phyloP scores from a whole-genome alignment of 2,797 vertebrate species.

The Lepidocolaptes lacrymiger region DNA sequence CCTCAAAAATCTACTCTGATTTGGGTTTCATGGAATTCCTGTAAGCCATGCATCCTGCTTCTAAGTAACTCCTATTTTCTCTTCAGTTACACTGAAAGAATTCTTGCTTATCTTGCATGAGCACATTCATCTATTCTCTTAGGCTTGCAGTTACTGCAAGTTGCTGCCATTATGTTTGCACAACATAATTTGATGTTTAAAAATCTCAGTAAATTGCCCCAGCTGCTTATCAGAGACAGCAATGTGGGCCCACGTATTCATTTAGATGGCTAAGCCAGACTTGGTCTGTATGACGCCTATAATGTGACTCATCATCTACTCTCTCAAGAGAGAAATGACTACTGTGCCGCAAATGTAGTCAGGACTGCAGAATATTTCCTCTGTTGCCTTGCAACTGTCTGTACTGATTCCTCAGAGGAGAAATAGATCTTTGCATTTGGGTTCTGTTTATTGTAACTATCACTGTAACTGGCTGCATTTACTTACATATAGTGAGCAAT shows the following conservation, averaged over 20 bases:
- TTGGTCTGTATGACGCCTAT: background rate
- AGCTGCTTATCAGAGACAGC: conserved; percentile 16
- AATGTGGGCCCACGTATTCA: background rate
- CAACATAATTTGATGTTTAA: background rate
- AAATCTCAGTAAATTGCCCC: conserved; percentile 1
- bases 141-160: background rate
- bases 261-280: background rate
- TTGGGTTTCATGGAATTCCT: background rate
- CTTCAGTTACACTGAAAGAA: background rate
- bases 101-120: background rate
- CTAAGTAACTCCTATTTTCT: background rate
- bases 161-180: background rate
- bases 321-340: conserved; percentile 21
- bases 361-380: conserved; percentile 17
- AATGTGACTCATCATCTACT: conserved; percentile 42
- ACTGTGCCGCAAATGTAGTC: background rate
- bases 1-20: background rate
- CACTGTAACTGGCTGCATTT: background rate
- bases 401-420: background rate
- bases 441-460: background rate
- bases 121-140: background rate
- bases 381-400: conserved; percentile 41
- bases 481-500: background rate
- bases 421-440: background rate
- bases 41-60: background rate